Evolutionary conservation across 1,140 invertebrate species (phyloP), one percentile per base, ranked within the genome.

Genomic region (Halictus rubicundus): DNA sequence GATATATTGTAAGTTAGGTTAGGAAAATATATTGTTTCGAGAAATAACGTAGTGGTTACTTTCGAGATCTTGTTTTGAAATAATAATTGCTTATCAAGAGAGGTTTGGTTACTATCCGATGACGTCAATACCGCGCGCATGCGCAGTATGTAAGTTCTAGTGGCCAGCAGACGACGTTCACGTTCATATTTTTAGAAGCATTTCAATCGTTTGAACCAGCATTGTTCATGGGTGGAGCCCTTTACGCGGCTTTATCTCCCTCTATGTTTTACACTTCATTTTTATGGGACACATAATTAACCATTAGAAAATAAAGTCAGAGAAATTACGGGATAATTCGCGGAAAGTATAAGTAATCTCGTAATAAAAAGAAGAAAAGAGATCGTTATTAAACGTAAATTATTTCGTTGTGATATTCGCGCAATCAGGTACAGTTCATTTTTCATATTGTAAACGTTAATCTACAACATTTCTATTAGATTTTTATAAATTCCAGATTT

Each of bases 111-210:
- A 25, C 21, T 21, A 19, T 10, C 10, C 52, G 42, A 57, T 84
- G 82, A 87, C 85, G 88, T 90, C 89, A 83, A 90, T 89, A 88
- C 80, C n/a, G 27, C 68, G 83, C 91, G 90, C 91, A 92, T 85
- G 90, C 83, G 89, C 84, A 68, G 32, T 69, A 54, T 25, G 23
- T 68, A 65, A 27, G 61, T 63, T 68, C 54, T 64, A 72, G 59
- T 71, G 83, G 73, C 77, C 86, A 90, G 87, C 87, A 90, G 86
- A 90, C 86, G 84, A 88, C 39, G 25, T 66, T 54, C 73, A 68
- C 57, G 52, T 72, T 32, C 59, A 72, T 90, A 90, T 89, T 90
- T 90, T 88, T 90, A 89, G 87, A 82, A 82, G 57, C 39, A 49
- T 77, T 32, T 46, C 16, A 61, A 88, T 87, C 68, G 81, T 87